phyloP scores from a whole-genome alignment of 1,140 invertebrate species.

The Potamilus streckersoni region DNA sequence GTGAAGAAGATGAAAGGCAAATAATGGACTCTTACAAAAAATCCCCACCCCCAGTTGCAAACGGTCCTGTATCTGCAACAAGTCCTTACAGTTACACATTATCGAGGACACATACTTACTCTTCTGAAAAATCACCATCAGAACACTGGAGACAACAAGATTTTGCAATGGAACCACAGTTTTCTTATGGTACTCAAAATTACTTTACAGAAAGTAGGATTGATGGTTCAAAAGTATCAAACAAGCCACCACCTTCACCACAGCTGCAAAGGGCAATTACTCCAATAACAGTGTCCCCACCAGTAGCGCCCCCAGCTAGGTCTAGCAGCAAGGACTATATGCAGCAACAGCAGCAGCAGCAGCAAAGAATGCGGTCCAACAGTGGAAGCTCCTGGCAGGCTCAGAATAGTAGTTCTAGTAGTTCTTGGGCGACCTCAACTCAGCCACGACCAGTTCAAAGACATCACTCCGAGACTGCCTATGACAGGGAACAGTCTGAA shows the following conservation, averaged over 20 bases:
- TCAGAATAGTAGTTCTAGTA: slow-evolving; percentile 13
- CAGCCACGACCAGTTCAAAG: slow-evolving; percentile 43
- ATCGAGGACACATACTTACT: slow-evolving; percentile 42
- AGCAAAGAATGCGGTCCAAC: slow-evolving; percentile 22
- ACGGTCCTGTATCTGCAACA: slow-evolving; percentile 47
- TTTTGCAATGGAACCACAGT: no score
- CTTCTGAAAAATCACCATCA: slow-evolving; percentile 38
- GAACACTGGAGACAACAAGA: not conserved
- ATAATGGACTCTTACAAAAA: slow-evolving; percentile 46
- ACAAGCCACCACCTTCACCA: slow-evolving; percentile 56
- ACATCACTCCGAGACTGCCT: slow-evolving; percentile 69
- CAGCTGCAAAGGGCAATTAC: slow-evolving; percentile 65
- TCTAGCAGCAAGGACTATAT: slow-evolving; percentile 62
- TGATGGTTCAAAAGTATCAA: slow-evolving; percentile 38
- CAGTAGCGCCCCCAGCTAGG: slow-evolving; percentile 68
- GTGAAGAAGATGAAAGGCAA: slow-evolving; percentile 53
- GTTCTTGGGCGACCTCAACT: slow-evolving; percentile 20
- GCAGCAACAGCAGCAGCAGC: slow-evolving; percentile 46
- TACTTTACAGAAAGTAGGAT: no score
- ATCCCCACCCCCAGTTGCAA: slow-evolving; percentile 33
- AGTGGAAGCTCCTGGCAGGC: slow-evolving; percentile 26
- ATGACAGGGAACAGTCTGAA: slow-evolving; percentile 63
- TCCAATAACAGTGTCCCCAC: slow-evolving; percentile 67
- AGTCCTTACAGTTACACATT: slow-evolving; percentile 41
- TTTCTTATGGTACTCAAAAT: no score